Percentiles rank a stretch among this genome's conserved stretches.
Conservation (phyloP, 2,113 vertebrate genomes). For the Orcinus orca region DNA sequence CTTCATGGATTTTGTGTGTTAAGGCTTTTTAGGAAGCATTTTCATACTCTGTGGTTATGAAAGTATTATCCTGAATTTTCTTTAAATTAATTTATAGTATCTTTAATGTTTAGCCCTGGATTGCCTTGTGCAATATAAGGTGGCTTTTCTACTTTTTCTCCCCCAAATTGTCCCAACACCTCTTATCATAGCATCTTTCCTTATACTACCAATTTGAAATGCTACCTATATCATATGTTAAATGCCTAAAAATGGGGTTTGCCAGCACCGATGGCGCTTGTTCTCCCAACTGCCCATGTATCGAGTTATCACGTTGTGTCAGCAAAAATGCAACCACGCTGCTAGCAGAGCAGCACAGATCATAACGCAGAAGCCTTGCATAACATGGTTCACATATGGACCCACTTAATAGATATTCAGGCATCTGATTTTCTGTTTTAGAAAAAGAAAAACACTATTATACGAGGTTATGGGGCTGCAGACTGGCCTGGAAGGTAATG, state of each 20-base stretch:
- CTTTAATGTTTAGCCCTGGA: neutral
- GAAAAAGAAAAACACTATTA: neutral
- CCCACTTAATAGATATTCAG: neutral
- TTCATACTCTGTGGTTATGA: neutral
- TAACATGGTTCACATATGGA: neutral
- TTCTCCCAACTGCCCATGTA: accelerated
- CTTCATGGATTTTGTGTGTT: neutral
- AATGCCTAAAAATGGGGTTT: neutral
- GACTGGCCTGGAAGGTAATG: neutral
- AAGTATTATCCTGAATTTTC: slow-evolving; percentile 12
- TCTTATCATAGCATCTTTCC: neutral
- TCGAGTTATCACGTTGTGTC: neutral
- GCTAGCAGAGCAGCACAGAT: neutral
- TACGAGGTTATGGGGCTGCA: neutral
- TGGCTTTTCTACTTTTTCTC: neutral
- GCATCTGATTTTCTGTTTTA: neutral
- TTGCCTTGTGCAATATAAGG: neutral
- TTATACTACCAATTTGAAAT: neutral
- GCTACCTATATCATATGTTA: neutral
- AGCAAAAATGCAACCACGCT: accelerated
- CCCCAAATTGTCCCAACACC: neutral
- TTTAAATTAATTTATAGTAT: neutral
- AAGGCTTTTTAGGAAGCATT: neutral
- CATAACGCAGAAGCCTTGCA: neutral
- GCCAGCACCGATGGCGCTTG: neutral